Base-by-base conservation (phyloP, 2,797 vertebrate species). In the Danio kyathit region DNA sequence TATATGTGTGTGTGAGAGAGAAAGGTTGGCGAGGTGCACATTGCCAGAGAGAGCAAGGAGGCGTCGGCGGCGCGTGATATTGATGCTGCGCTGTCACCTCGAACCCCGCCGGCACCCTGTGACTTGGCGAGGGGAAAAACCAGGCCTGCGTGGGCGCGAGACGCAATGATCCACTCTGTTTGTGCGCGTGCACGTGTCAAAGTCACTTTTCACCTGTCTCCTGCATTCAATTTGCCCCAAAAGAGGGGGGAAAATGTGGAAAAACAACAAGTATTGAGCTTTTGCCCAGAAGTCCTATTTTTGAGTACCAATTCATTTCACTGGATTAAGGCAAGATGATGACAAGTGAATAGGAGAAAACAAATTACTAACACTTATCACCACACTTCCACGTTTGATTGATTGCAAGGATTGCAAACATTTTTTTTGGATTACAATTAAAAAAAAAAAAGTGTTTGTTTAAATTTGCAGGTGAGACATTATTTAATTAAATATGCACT, bases 91-190 rank as follows among this genome's bases (percentile, higher is more conserved):
- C 67, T 64, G 80, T 90, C 83, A 91, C 92, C 90, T 87, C 79
- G 79, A 92, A 89, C 89, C 87, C 79, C 85, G 60, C 84, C 59
- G 81, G 89, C 89, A 88, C 88, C 85, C 86, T 88, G 87, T 87
- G 87, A 90, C 89, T 91, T 92, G 91, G 90, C 89, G 69, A 65
- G 77, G 87, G 83, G 81, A 88, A 85, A 74, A 82, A 86, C 44
- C 84, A 87, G 86, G 88, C 86, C 88, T 74, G 88, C 41, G 91
- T 92, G 83, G 91, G 92, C 40, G 83, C 85, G 65, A 89, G 88
- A 90, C 85, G 87, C 89, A 90, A 85, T 84, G 88, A 91, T 86
- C 76, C 74, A 70, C 79, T 83, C 79, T 74, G 74, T 64, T 48
- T 56, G 46, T 41, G 74, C 5, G 19, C 21, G 61, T 83, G 51